Base-by-base conservation (phyloP, 2,888 invertebrate genomes). In the Dinocampus coccinellae region DNA sequence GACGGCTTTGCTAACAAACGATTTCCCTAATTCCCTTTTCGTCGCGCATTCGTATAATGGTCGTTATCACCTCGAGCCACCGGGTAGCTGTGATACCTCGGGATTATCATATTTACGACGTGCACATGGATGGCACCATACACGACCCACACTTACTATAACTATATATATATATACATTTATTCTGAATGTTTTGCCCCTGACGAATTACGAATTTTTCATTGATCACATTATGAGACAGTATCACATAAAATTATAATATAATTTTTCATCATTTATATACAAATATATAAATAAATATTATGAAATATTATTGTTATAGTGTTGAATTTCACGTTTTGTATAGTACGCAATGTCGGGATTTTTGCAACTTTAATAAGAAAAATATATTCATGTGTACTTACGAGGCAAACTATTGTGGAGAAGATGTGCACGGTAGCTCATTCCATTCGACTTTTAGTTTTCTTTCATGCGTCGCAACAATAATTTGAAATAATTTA, bases 401-500 rank as follows among this genome's bases (percentile, higher is more conserved):
- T 20, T 7, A 16, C 47, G 10, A 26, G n/a, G 57, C 7, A 26
- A n/a, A 22, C 63, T 42, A 13, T 24, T 11, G 42, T 29, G 63
- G 24, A 47, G 64, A 64, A 34, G 34, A 20, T 22, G 33, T 16
- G 22, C 39, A 39, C 63, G 42, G 63, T 63, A 47, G 63, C 63
- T 63, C 63, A 63, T 63, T 42, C 47, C 29, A 24, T 47, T 61
- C 20, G 22, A 22, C 29, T 58, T 33, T 26, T 33, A 39, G 39
- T 36, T 36, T 34, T 61, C 61, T 33, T 39, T 82, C 84, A 81
- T 84, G 85, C 84, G 82, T 82, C 83, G 84, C 83, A 82, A 85
- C 86, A 83, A 87, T 87, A 87, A 86, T 87, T 87, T 87, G 85
- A 87, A 87, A 87, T 87, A 87, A 86, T 87, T 87, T 87, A 87